Base-by-base conservation (phyloP, 1,140 invertebrate species). In the Lasioglossum albipes region DNA sequence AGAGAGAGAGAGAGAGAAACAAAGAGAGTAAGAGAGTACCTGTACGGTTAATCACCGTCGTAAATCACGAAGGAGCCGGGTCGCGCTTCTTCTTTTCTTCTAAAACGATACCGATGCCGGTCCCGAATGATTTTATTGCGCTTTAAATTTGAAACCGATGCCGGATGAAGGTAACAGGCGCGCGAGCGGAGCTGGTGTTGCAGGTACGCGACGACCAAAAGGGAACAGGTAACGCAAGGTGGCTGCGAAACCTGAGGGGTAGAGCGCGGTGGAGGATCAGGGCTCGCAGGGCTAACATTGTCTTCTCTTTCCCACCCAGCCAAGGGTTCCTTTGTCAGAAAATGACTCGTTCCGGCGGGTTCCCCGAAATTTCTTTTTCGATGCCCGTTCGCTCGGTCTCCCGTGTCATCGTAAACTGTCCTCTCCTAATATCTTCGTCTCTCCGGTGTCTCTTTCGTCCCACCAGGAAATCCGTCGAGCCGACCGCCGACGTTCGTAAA, bases 81-180 rank as follows among this genome's bases (percentile, higher is more conserved):
- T 7, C 10, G 65, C 41, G 22, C 52, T 54, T 54, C 52, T 54
- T 54, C 16, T 54, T 57, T 66, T 66, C 73, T 74, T 62, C 45
- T n/a, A n/a, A 49, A 49, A 49, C 49, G 45, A 54, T 54, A 54
- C 52, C 62, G 77, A 79, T 74, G 57, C 71, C 31, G 36, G 57
- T 2, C 22, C 22, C 22, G 49, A 65, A 69, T 27, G 72, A 75
- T 75, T 75, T 75, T 80, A 80, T 69, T 67, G 79, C 65, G 54
- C 73, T 75, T 75, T 64, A 75, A 69, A 80, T 75, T 80, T 80
- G 77, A 80, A 80, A 80, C 79, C 73, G 79, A 80, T 80, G 54
- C 73, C 79, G 54, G 73, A 10, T 22, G 41, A 64, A 75, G 54
- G 57, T 79, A 61, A 66, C 3, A 68, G 65, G 57, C n/a, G 16